Conservation (phyloP, 2,113 vertebrate species). For the Numida meleagris region DNA sequence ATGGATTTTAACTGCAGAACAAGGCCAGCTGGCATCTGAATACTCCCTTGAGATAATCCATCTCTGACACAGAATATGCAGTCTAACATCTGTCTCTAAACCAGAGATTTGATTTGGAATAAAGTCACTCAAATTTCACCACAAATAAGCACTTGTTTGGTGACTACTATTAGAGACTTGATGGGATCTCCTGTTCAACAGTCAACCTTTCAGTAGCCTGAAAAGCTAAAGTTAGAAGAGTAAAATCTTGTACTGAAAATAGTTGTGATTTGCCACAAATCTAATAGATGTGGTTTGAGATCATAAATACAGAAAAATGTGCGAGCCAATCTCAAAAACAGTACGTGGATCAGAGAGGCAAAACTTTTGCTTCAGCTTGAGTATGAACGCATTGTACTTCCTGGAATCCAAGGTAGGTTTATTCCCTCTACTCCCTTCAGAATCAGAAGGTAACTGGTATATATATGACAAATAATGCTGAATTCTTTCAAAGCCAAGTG, state of each 20-base stretch:
- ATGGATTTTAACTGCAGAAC: constrained; percentile 2
- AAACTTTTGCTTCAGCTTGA: neutral
- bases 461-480: neutral
- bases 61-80: neutral
- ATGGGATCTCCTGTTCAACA: neutral
- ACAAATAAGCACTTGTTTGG: neutral
- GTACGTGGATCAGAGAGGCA: neutral
- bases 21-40: constrained; percentile 4
- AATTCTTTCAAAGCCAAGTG: neutral
- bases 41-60: constrained; percentile 23
- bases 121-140: neutral
- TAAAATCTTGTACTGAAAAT: neutral
- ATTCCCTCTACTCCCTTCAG: neutral
- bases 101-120: neutral
- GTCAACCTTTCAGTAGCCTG: neutral
- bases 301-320: neutral
- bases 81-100: neutral
- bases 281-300: neutral
- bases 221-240: neutral
- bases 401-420: neutral
- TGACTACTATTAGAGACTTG: neutral
- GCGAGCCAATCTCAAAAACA: neutral
- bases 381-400: neutral
- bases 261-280: fast-evolving
- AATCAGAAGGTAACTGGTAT: neutral